Conservation (phyloP, 2,888 invertebrate genomes). For the Sphecodes monilicornis region DNA sequence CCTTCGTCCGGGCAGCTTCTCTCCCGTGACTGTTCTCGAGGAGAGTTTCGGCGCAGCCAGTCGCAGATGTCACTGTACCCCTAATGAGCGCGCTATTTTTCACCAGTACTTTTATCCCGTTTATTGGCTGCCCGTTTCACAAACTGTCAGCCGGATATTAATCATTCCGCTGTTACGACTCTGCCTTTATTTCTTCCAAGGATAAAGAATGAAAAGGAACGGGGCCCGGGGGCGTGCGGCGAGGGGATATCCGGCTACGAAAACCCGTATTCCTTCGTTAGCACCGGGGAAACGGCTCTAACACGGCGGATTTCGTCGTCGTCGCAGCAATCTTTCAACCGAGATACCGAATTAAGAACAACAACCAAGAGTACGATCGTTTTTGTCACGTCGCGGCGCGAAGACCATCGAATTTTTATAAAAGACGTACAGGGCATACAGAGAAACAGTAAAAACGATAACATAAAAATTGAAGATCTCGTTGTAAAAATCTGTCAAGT, state of each 20-base stretch:
- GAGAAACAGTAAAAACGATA: too few species aligned
- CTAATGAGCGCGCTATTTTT: conserved; percentile 85
- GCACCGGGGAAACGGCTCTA: conserved; percentile 72
- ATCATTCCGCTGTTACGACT: conserved; percentile 83
- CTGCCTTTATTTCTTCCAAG: conserved; percentile 81
- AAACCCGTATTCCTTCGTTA: conserved; percentile 73
- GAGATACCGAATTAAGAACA: background rate
- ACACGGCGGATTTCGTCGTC: conserved; percentile 25
- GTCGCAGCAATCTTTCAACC: background rate
- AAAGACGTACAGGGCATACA: background rate
- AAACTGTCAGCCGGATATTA: conserved; percentile 84
- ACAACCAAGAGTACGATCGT: background rate
- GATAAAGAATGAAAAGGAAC: conserved; percentile 75
- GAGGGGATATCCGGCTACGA: conserved; percentile 51
- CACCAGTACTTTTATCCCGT: conserved; percentile 85
- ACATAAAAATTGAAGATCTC: too few species aligned
- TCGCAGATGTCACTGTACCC: conserved; percentile 84
- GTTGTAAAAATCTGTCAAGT: too few species aligned
- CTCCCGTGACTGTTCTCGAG: conserved; percentile 46
- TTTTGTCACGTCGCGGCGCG: background rate
- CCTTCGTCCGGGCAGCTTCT: conserved; percentile 34
- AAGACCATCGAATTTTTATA: background rate
- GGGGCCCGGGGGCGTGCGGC: conserved; percentile 31
- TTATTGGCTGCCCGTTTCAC: conserved; percentile 84
- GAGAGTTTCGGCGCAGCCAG: conserved; percentile 70